phyloP scores from a whole-genome alignment of 1,140 invertebrate genomes.

The Hylaeus anthracinus region DNA sequence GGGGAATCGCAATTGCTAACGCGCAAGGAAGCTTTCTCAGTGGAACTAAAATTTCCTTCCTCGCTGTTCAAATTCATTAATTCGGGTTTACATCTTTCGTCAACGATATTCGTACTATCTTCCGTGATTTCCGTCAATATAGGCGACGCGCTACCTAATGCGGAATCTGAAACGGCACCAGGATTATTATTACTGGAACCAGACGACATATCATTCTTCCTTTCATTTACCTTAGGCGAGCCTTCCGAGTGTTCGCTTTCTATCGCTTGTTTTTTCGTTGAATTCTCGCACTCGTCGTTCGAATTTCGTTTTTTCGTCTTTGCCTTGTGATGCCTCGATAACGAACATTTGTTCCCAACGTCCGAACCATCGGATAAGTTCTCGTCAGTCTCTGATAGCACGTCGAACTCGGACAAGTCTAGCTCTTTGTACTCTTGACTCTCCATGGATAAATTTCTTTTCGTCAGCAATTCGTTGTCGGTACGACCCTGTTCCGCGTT shows the following conservation, averaged over 20 bases:
- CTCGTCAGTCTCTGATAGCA: conserved; percentile 69
- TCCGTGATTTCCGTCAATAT: conserved; percentile 29
- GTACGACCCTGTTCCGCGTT: conserved; percentile 26
- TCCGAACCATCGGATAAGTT: conserved; percentile 54
- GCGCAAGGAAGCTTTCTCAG: conserved; percentile 24
- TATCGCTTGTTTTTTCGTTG: conserved; percentile 44
- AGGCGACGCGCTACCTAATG: conserved; percentile 43
- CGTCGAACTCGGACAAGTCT: conserved; percentile 71
- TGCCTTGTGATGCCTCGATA: conserved; percentile 18
- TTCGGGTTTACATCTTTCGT: conserved; percentile 24
- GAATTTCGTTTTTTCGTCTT: conserved; percentile 48
- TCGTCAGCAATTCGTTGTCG: conserved; percentile 33
- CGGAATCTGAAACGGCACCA: conserved; percentile 70
- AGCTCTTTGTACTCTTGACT: conserved; percentile 65
- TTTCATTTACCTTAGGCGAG: conserved; percentile 66
- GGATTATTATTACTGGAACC: conserved; percentile 68
- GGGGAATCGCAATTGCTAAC: conserved; percentile 4
- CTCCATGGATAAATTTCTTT: conserved; percentile 32
- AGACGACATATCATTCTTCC: conserved; percentile 50
- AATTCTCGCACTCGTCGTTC: conserved; percentile 45
- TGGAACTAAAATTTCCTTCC: conserved; percentile 4
- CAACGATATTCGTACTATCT: background rate
- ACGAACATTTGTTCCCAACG: conserved; percentile 8
- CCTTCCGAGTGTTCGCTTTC: conserved; percentile 52
- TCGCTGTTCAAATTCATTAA: conserved; percentile 19